Evolutionary conservation across 1,140 invertebrate species (phyloP).

Genomic region (Nylanderia fulva): DNA sequence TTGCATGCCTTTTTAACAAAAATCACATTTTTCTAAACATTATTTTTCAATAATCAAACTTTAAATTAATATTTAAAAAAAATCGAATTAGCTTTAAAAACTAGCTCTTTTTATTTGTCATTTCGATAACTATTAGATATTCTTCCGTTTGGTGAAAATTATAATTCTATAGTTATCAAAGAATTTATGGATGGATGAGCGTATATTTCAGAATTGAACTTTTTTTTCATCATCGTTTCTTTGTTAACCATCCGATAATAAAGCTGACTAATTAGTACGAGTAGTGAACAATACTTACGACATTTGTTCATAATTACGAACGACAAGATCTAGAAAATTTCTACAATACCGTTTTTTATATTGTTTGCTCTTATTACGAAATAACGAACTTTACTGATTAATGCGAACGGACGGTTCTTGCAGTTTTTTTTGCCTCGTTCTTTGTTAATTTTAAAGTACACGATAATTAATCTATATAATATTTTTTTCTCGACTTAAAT

Average conservation of each 20-base stretch:
- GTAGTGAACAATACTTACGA: background rate
- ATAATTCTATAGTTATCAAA: background rate
- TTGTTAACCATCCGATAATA: background rate
- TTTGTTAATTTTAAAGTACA: constrained; percentile 23
- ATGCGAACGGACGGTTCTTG: constrained; percentile 4
- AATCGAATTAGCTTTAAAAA: background rate
- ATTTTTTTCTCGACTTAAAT: constrained; percentile 18
- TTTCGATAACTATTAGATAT: background rate
- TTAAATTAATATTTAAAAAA: background rate
- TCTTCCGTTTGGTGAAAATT: background rate
- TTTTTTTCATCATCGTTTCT: background rate
- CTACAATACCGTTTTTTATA: background rate
- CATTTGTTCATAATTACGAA: background rate
- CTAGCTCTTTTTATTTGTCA: background rate
- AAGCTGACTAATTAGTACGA: background rate
- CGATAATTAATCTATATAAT: constrained; percentile 19
- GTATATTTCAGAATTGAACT: background rate
- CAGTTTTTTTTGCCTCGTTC: constrained; percentile 10
- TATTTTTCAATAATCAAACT: background rate
- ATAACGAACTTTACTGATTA: constrained; percentile 26
- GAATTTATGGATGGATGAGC: background rate
- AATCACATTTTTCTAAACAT: background rate
- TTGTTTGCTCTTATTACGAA: constrained; percentile 16
- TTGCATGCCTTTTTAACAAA: background rate
- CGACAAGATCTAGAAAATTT: background rate